Evolutionary conservation across 2,797 vertebrate species (phyloP), one percentile per base, ranked within the genome.

Genomic region (Eurystomus glaucurus): DNA sequence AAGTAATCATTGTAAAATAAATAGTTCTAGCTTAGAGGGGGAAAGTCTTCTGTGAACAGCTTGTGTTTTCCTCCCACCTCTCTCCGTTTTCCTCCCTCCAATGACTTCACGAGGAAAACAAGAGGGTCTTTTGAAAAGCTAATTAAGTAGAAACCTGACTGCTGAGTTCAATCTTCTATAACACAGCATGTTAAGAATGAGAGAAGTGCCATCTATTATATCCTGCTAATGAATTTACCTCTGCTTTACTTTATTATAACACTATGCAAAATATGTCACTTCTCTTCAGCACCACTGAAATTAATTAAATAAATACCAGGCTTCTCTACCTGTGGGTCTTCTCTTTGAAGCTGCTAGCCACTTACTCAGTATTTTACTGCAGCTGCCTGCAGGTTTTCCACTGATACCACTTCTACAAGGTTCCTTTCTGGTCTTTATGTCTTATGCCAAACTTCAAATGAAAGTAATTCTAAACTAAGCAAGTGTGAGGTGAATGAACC

Each of bases 371-470:
- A 51, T 82, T 82, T 89, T 69, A 72, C 29, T 65, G 62, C 15
- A 65, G 31, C 50, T 93, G 58, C 61, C 80, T 72, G 66, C 33
- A 82, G 70, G 45, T 91, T 93, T 93, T 95, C 39, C 51, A 55
- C 31, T 58, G 46, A 39, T 76, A 70, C 23, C 20, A 22, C 46
- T 90, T 91, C n/a, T 58, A 66, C 6, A 31, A 58, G 20, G 45
- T 29, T 75, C 28, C 14, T 80, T 64, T 89, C 55, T 72, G n/a
- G 51, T 43, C 58, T 76, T 88, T 80, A 26, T 60, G 37, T 88
- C 70, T 76, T 46, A 43, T 31, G 10, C 70, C 37, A 88, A 62
- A 85, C 35, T 79, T 89, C 48, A 93, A 76, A 66, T 85, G 33
- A 80, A 91, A 76, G 15, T 79, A 58, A 66, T 69, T 89, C 71